Evolutionary conservation across 2,113 vertebrate species (phyloP).

Genomic region (Formicarius rufipectus): DNA sequence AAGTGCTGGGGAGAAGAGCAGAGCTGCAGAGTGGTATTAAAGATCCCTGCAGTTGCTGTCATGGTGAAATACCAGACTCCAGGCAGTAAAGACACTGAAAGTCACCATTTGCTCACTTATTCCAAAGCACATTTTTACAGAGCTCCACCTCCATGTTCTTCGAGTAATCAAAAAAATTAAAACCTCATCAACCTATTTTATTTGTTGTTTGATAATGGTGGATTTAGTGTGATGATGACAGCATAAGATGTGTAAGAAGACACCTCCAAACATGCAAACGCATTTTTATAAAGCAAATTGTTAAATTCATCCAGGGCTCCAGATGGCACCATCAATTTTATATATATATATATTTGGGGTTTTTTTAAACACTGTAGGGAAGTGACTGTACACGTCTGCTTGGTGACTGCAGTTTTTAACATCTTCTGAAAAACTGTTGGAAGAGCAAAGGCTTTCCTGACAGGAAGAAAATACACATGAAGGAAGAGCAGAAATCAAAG

Average conservation of each 20-base stretch:
- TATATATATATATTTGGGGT: not conserved
- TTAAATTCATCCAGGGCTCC: constrained; percentile 34
- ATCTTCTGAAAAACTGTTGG: constrained; percentile 40
- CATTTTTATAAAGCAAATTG: constrained; percentile 14
- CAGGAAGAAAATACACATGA: constrained; percentile 23
- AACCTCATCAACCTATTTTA: not conserved
- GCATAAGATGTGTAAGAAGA: not conserved
- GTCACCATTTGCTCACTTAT: not conserved
- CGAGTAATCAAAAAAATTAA: not conserved
- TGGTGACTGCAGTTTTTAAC: constrained; percentile 21
- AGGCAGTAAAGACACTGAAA: not conserved
- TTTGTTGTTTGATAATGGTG: not conserved
- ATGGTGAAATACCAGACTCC: not conserved
- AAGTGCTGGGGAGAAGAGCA: not conserved
- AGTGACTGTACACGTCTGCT: not conserved
- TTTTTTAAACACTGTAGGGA: not conserved
- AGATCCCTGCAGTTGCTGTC: not conserved
- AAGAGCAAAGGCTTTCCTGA: constrained; percentile 55
- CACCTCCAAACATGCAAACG: not conserved
- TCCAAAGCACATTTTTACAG: not conserved
- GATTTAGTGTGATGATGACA: not conserved
- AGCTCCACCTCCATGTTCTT: not conserved
- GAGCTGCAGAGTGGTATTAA: not conserved
- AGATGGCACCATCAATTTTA: constrained; percentile 39
- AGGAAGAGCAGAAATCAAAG: constrained; percentile 47